Evolutionary conservation across 2,797 vertebrate genomes (phyloP), one percentile per base, ranked within the genome.

Genomic region (Xerus rutilus): DNA sequence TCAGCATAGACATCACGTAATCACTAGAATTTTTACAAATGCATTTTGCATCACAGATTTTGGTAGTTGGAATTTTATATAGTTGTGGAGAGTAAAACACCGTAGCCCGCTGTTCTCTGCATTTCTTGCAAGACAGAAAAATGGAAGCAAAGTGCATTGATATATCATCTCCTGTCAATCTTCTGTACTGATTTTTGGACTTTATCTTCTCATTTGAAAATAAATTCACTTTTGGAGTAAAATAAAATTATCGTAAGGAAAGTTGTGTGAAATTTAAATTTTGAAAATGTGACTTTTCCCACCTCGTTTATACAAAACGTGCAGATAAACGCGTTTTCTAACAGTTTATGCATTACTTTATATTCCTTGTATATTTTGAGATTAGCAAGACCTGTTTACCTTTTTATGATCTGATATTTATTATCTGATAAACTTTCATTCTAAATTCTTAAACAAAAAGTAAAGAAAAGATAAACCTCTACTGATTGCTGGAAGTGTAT

Each of bases 191-290:
- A 5, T 97, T 73, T 98, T 87, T 96, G 92, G 93, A 49, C 57
- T 97, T 97, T 94, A 95, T 92, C 93, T 92, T 97, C 86, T 97
- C 84, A 73, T 89, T 97, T 97, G 96, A 97, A 97, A 98, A 97
- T 98, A 98, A 98, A 96, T 96, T 97, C 62, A 88, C 18, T 98
- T 98, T 97, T 97, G 92, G 96, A 98, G 96, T 95, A 97, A 98
- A 97, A 76, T 96, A 96, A 97, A 98, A 96, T 97, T 97, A 96
- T 98, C 97, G 97, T 78, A 85, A 97, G 25, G 95, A 43, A 83
- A 84, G 59, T 95, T 98, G 89, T 98, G 93, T 97, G 96, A 95
- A 93, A 5, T 25, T 62, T 25, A 86, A 97, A 81, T 10, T 96
- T 79, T 67, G 11, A 59, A 97, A 59, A 35, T 96, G 87, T 96